Conservation (phyloP, 2,888 invertebrate genomes). For the Stenodema calcarata region DNA sequence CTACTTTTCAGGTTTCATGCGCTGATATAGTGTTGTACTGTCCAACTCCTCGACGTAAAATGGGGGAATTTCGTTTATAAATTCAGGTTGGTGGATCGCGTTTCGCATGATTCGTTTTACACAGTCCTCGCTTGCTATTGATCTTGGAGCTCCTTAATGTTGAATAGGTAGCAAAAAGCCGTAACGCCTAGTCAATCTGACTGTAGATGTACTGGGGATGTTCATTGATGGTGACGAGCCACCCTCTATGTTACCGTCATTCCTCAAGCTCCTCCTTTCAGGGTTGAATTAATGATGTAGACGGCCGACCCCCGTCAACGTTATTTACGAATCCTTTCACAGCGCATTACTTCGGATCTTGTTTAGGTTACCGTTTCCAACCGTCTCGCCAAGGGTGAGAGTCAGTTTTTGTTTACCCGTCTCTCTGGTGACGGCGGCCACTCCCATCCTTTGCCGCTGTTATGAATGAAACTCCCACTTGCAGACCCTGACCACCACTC, state of each 20-base stretch:
- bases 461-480: constrained; percentile 24
- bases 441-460: neutral
- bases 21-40: no score
- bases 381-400: neutral
- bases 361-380: neutral
- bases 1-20: no score
- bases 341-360: neutral
- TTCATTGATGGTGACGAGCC: neutral
- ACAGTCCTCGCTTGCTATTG: no score
- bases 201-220: neutral
- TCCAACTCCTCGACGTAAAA: no score
- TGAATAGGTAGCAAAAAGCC: neutral
- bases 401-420: neutral
- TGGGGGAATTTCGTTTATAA: no score
- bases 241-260: neutral
- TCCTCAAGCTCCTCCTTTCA: neutral
- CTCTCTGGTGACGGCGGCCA: neutral
- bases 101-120: no score
- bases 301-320: neutral
- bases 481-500: constrained; percentile 31
- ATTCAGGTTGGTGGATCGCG: no score
- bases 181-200: neutral
- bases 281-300: neutral
- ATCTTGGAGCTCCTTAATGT: neutral
- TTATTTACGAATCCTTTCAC: neutral